Evolutionary conservation across 2,797 vertebrate species (phyloP), one percentile per base, ranked within the genome.

Genomic region (Lycodopsis pacificus): DNA sequence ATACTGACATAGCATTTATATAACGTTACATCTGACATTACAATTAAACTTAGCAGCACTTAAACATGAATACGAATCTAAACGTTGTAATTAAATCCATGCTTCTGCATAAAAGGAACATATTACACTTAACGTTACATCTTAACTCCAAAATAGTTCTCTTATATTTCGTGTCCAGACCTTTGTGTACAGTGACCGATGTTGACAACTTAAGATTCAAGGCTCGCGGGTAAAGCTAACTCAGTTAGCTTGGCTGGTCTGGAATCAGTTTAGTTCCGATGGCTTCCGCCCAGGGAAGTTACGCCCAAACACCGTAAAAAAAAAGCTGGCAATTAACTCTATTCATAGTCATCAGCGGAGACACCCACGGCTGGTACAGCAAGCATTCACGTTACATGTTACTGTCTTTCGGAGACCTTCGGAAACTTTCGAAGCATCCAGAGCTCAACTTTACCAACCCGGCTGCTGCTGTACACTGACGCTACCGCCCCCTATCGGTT

Each of bases 211-310:
- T 0, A 30, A 46, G 0, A 58, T 71, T 77, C 62, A 67, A 74
- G 71, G 1, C 19, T 84, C 63, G 74, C 78, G 74, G 78, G 71
- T 40, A 51, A 61, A 22, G 62, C 71, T 75, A 71, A 25, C 53
- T 48, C 30, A 13, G 15, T 51, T 46, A 68, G 56, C 15, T 32
- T 51, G 36, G 22, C 77, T 65, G 59, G 2, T 74, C 70, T 38
- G 40, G 59, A 17, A 9, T 57, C 82, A 77, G 69, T 73, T 65
- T 38, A 27, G 14, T 20, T 17, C 19, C 15, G 38, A 25, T 0
- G 14, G 42, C 5, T 36, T 71, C 15, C n/a, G 38, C 17, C 20
- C 27, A 4, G 19, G 51, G 25, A 34, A 58, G 25, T 20, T 4
- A 25, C n/a, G 3, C 36, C 51, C 49, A 14, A 64, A 49, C 71